A percentile compares a stretch with the other conserved stretches of the same genome.
phyloP scores from a whole-genome alignment of 2,113 vertebrate genomes.

The Saguinus midas region DNA sequence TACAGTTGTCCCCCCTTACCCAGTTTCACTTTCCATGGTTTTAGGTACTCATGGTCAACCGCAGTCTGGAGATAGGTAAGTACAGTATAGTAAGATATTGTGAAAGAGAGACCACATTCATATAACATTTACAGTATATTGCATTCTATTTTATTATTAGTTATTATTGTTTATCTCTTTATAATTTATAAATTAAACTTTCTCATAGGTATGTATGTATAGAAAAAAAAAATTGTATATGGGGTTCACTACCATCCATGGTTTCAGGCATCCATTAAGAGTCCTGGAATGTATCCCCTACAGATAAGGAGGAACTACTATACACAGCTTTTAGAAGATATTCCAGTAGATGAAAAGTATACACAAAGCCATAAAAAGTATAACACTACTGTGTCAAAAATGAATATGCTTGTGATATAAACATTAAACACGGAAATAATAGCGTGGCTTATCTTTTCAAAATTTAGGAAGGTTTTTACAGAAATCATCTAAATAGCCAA shows the following conservation, averaged over 20 bases:
- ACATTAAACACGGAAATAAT: background rate
- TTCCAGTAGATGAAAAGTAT: background rate
- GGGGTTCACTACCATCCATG: background rate
- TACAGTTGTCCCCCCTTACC: background rate
- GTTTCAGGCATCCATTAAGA: background rate
- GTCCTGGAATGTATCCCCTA: background rate
- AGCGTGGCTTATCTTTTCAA: constrained; percentile 26
- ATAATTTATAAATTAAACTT: background rate
- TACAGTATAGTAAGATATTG: background rate
- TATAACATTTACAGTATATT: background rate
- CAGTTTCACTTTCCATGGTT: background rate
- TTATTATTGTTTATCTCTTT: background rate
- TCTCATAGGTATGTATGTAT: background rate
- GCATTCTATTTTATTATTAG: background rate
- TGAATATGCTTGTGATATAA: background rate
- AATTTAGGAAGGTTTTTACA: background rate
- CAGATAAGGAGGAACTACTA: background rate
- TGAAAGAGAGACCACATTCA: background rate
- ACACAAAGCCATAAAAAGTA: constrained; percentile 26
- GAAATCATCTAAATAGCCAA: background rate
- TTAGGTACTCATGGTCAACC: background rate
- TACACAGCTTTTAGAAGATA: background rate
- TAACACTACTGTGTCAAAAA: constrained; percentile 1
- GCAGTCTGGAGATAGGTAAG: background rate
- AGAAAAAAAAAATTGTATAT: background rate